Base-by-base conservation (phyloP, 1,140 invertebrate species). In the Drosophila trapezifrons region DNA sequence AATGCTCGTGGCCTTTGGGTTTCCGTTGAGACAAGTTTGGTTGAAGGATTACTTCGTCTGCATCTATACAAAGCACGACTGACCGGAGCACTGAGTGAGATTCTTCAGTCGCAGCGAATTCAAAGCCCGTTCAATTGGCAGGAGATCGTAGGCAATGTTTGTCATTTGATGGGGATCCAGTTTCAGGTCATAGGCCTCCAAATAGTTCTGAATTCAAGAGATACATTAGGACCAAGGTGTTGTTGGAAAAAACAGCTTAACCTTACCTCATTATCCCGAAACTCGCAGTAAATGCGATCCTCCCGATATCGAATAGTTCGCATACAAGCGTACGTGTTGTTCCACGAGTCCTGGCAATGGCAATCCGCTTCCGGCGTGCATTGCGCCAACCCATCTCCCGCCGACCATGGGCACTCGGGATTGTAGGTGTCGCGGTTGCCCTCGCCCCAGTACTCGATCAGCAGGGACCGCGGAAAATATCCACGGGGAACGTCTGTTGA, bases 251-350 rank as follows among this genome's bases (percentile, higher is more conserved):
- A 22, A 8, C 4, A 20, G 3, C 1, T 40, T n/a, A 38, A 25
- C 69, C 58, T 82, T 93, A 97, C 96, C 93, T 96, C 93, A 43
- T 93, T 71, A 90, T 98, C 96, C 27, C 93, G 90, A 91, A 98
- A 97, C 63, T 94, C 80, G 86, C 97, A 98, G 79, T 95, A 97
- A 67, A 97, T 94, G 67, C 94, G 94, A 85, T 96, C 87, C 22
- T 40, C 93, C 69, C 2, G 92, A 91, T 47, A 92, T 27, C 29
- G 92, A 86, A 27, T 96, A 62, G 94, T 94, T 51, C 96, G 92
- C 5, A 98, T 70, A 89, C 97, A 98, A 0, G 92, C 92, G 80
- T 95, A 98, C 1, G 97, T 97, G 84, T 98, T 98, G 87, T 98
- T 98, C 78, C 87, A 93, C 0, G 95, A 92, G 91, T 97, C 97